Conservation (phyloP, 1,140 invertebrate genomes). For the Trachymyrmex cornetzi region DNA sequence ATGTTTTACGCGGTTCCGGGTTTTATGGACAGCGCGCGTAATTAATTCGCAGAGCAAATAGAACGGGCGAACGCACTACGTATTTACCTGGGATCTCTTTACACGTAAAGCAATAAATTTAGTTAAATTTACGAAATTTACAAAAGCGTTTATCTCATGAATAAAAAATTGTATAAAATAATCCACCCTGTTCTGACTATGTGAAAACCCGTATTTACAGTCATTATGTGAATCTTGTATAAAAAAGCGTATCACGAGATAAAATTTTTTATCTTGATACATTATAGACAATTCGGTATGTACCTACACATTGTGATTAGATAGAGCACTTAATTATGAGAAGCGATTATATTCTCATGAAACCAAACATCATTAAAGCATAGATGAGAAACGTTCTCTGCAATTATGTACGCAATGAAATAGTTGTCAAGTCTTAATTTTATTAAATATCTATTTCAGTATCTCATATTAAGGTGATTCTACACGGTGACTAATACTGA, state of each 20-base stretch:
- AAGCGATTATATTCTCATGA: not conserved
- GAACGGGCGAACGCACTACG: not conserved
- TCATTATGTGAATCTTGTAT: not conserved
- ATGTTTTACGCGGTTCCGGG: constrained; percentile 52
- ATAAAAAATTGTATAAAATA: not conserved
- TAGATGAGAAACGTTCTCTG: not conserved
- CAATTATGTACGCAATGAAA: not conserved
- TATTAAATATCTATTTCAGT: not conserved
- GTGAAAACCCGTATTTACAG: too few species aligned
- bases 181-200: not conserved
- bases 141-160: not conserved
- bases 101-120: constrained; percentile 6
- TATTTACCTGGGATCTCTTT: constrained; percentile 35
- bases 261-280: not conserved
- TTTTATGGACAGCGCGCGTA: constrained; percentile 66
- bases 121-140: not conserved
- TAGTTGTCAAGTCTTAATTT: not conserved
- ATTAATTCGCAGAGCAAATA: constrained; percentile 67
- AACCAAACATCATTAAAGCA: not conserved
- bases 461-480: too few species aligned
- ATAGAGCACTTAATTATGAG: not conserved
- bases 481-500: not conserved
- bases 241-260: not conserved
- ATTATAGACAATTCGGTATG: too few species aligned
- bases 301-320: not conserved